These are phyloP conservation scores for Aphyosemion australe DNA, from an alignment of 2,113 vertebrate genomes.

Conservation along the genomic window DNA sequence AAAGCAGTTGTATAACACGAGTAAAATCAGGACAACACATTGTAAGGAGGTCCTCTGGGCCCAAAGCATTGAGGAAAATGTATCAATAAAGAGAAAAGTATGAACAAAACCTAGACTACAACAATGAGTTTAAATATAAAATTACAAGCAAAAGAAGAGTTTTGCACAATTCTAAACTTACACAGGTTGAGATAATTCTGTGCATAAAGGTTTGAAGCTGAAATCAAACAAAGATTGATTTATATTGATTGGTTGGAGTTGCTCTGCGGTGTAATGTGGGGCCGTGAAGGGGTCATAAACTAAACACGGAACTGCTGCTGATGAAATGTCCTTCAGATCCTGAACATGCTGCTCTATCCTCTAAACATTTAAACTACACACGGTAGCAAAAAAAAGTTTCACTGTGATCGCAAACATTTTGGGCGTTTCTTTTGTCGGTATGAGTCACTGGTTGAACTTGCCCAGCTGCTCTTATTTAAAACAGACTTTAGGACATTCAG, in stretches of 20 bases:
- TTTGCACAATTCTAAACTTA: neutral
- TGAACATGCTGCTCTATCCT: neutral
- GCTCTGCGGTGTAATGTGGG: too few relatives aligned
- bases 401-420: neutral
- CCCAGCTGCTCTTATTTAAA: neutral
- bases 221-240: slow-evolving; percentile 11
- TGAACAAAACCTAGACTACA: too few relatives aligned
- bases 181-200: neutral
- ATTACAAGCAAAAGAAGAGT: too few relatives aligned
- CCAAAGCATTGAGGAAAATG: too few relatives aligned
- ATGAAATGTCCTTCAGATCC: slow-evolving; percentile 28
- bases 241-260: neutral
- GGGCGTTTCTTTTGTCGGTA: slow-evolving; percentile 3
- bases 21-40: too few relatives aligned
- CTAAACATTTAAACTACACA: too few relatives aligned
- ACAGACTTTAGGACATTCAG: neutral
- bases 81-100: too few relatives aligned
- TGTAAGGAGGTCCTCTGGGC: too few relatives aligned
- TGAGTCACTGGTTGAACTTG: slow-evolving; percentile 50
- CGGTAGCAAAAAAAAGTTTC: too few relatives aligned
- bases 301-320: slow-evolving; percentile 16
- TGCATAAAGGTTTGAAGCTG: neutral
- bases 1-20: too few relatives aligned
- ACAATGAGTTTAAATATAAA: too few relatives aligned
- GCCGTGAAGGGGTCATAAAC: neutral